These are phyloP conservation scores for Fistularia commersonii DNA, from an alignment of 2,797 vertebrate species.

Conservation along the genomic window DNA sequence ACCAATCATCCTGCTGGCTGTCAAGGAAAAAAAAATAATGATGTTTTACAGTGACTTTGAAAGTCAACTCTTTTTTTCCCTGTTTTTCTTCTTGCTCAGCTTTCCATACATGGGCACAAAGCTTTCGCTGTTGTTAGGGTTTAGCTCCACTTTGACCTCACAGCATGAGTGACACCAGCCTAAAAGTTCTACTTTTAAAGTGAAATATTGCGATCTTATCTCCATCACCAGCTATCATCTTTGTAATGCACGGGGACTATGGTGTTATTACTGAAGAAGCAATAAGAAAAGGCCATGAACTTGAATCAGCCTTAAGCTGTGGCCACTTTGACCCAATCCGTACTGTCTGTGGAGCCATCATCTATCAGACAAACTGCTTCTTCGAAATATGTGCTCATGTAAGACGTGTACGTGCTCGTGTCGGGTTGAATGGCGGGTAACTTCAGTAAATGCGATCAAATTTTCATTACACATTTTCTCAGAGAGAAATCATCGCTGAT, in stretches of 20 bases:
- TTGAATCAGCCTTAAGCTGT: constrained; percentile 17
- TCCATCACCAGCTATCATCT: constrained; percentile 25
- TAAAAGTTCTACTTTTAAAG: constrained; percentile 16
- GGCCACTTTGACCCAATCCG: constrained; percentile 15
- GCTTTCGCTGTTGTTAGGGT: constrained; percentile 5
- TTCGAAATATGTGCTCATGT: no score
- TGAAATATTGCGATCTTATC: constrained; percentile 7
- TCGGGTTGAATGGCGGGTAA: no score
- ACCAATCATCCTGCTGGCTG: no score
- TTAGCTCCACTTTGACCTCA: constrained; percentile 14
- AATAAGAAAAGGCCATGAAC: constrained; percentile 21
- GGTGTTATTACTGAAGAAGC: constrained; percentile 17
- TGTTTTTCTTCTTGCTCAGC: no score
- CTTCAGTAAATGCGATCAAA: no score
- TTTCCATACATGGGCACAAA: neutral
- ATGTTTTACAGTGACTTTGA: no score
- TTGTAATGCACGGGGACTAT: constrained; percentile 14
- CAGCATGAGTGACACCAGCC: constrained; percentile 8
- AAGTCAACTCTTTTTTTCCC: no score
- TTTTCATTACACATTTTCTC: no score
- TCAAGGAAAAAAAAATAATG: no score
- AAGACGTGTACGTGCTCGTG: no score
- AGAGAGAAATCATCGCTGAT: no score
- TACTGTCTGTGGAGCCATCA: constrained; percentile 13
- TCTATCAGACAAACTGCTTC: constrained; percentile 11